Evolutionary conservation across 92 coral and sea anemone species (phyloP).

Genomic region (Plumapathes pennacea): DNA sequence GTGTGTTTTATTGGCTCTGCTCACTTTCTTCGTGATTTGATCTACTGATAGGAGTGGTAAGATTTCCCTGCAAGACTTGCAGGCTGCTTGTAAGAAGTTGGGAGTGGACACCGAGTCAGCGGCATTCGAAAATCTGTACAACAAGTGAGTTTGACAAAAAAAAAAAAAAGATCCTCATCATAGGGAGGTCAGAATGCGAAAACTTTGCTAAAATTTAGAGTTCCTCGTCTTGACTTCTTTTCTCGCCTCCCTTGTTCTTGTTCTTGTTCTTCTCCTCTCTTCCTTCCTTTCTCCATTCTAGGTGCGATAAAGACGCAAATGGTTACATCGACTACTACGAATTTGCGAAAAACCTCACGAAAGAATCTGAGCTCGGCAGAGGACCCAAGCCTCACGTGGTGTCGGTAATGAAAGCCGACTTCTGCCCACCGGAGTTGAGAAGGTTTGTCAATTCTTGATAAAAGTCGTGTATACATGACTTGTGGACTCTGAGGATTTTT

Average conservation of each 20-base stretch:
- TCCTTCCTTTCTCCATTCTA: neutral
- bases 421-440: slow-evolving; percentile 65
- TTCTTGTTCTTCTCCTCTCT: neutral
- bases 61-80: slow-evolving; percentile 54
- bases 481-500: too few species aligned
- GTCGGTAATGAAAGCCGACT: slow-evolving; percentile 90
- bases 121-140: slow-evolving; percentile 29
- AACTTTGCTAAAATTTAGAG: too few species aligned
- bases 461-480: too few species aligned
- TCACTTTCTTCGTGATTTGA: too few species aligned
- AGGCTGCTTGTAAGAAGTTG: slow-evolving; percentile 33
- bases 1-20: too few species aligned
- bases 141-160: slow-evolving; percentile 58
- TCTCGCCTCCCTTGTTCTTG: too few species aligned
- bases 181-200: too few species aligned
- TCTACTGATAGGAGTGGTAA: slow-evolving; percentile 46
- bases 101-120: slow-evolving; percentile 26
- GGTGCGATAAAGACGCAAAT: slow-evolving; percentile 38
- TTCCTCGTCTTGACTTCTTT: too few species aligned
- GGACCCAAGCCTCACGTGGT: slow-evolving; percentile 44
- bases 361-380: slow-evolving; percentile 36
- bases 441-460: slow-evolving; percentile 46
- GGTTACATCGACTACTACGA: slow-evolving; percentile 59
- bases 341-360: slow-evolving; percentile 52
- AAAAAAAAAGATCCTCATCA: neutral